phyloP scores from a whole-genome alignment of 2,888 invertebrate species.

The Liopterus haemorrhoidalis region DNA sequence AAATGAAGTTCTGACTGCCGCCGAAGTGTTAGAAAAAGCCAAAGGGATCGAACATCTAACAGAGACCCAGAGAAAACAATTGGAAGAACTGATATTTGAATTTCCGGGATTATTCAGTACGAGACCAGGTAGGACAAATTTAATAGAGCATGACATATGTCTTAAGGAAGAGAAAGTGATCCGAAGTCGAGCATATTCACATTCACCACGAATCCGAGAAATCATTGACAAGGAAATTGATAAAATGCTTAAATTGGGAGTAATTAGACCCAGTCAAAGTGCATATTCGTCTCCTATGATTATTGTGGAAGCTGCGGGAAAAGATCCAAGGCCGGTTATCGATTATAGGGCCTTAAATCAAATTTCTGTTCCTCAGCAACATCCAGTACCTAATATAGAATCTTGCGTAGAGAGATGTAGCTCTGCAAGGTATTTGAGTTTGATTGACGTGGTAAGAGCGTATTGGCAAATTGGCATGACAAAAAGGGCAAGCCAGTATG shows the following conservation, averaged over 20 bases:
- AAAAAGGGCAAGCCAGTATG: slow-evolving; percentile 1
- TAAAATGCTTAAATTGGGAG: slow-evolving; percentile 10
- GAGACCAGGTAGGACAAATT: not conserved
- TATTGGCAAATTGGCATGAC: slow-evolving; percentile 13
- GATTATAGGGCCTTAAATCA: slow-evolving; percentile 4
- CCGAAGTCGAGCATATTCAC: slow-evolving; percentile 1
- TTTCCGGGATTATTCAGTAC: slow-evolving; percentile 10
- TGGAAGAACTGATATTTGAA: not conserved
- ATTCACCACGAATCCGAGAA: slow-evolving; percentile 8
- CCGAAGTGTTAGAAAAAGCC: slow-evolving; percentile 3
- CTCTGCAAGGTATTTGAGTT: slow-evolving; percentile 2
- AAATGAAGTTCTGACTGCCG: not conserved
- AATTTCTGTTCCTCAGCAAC: slow-evolving; percentile 9
- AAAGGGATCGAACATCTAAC: slow-evolving; percentile 5
- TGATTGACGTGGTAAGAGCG: slow-evolving; percentile 6
- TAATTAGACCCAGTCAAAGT: slow-evolving; percentile 9
- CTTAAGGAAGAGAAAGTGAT: slow-evolving; percentile 7
- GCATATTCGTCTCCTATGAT: slow-evolving; percentile 13
- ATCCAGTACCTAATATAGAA: slow-evolving; percentile 11
- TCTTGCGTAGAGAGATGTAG: slow-evolving; percentile 6
- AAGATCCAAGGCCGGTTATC: not conserved
- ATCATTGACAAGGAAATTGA: slow-evolving; percentile 11
- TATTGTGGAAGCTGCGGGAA: slow-evolving; percentile 6
- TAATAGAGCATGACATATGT: slow-evolving; percentile 6
- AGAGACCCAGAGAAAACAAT: not conserved